Conservation (phyloP, 2,888 invertebrate species). For the Heteropelma amictum region DNA sequence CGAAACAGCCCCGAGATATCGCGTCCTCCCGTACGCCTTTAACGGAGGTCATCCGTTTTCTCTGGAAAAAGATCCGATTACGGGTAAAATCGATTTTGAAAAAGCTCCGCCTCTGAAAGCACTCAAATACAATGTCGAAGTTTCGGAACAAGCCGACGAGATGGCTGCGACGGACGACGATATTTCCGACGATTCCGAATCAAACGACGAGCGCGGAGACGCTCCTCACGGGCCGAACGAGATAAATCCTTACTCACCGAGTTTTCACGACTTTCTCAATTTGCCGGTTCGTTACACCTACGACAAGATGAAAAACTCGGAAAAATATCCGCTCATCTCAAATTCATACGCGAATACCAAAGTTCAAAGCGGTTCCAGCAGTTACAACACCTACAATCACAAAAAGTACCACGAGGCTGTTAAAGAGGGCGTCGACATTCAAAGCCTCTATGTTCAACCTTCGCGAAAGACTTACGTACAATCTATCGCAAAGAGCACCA, state of each 20-base stretch:
- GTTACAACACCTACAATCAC: conserved; percentile 75
- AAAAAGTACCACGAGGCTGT: conserved; percentile 59
- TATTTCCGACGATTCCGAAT: conserved; percentile 27
- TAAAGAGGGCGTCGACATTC: conserved; percentile 40
- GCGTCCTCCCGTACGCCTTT: conserved; percentile 77
- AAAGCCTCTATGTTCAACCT: conserved; percentile 46
- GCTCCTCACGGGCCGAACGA: conserved; percentile 80
- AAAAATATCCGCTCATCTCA: conserved; percentile 84
- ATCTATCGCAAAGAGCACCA: conserved; percentile 52
- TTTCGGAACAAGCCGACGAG: conserved; percentile 40
- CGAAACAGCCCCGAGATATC: conserved; percentile 67
- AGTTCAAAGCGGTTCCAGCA: conserved; percentile 81
- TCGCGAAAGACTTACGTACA: conserved; percentile 49
- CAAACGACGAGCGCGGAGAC: conserved; percentile 49
- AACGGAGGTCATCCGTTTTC: conserved; percentile 86
- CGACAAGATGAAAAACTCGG: conserved; percentile 80
- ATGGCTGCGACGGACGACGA: conserved; percentile 61
- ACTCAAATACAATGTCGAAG: conserved; percentile 67
- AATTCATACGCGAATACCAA: conserved; percentile 86
- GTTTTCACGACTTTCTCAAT: conserved; percentile 85
- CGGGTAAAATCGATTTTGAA: conserved; percentile 83
- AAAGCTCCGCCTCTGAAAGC: conserved; percentile 73
- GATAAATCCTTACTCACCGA: conserved; percentile 82
- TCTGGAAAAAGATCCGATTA: conserved; percentile 84
- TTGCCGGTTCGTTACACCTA: conserved; percentile 84